Evolutionary conservation across 1,140 invertebrate species (phyloP).

Genomic region (Drosophila melanica): DNA sequence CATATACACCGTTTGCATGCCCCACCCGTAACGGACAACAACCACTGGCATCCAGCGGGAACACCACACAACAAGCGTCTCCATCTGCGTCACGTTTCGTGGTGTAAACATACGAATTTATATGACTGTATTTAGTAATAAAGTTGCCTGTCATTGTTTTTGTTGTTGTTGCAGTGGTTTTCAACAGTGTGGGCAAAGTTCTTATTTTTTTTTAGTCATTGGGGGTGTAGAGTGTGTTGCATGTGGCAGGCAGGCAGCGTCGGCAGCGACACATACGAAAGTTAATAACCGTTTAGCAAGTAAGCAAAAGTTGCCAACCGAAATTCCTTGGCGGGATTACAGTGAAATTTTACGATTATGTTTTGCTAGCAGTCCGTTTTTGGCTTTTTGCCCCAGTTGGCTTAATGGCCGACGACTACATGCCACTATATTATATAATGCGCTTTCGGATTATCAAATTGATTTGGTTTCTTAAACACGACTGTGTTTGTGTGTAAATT

Average conservation of each 20-base stretch:
- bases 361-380: constrained; percentile 50
- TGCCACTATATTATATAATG: constrained; percentile 15
- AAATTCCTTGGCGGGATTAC: constrained; percentile 40
- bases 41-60: constrained; percentile 1
- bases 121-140: constrained; percentile 73
- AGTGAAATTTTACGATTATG: constrained; percentile 49
- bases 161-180: constrained; percentile 35
- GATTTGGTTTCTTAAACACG: constrained; percentile 24
- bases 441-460: constrained; percentile 51
- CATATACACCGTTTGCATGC: background rate
- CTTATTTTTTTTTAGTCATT: background rate
- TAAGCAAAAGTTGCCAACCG: constrained; percentile 42
- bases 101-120: constrained; percentile 72
- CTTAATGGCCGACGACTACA: constrained; percentile 8
- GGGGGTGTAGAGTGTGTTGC: background rate
- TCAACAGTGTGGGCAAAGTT: constrained; percentile 3
- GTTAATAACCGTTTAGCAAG: constrained; percentile 79
- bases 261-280: constrained; percentile 66
- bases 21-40: background rate
- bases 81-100: constrained; percentile 34
- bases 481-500: background rate
- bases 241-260: background rate
- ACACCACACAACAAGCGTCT: background rate
- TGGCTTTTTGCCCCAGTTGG: background rate
- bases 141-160: constrained; percentile 61